phyloP scores from a whole-genome alignment of 1,140 invertebrate species.

The Bombus affinis region DNA sequence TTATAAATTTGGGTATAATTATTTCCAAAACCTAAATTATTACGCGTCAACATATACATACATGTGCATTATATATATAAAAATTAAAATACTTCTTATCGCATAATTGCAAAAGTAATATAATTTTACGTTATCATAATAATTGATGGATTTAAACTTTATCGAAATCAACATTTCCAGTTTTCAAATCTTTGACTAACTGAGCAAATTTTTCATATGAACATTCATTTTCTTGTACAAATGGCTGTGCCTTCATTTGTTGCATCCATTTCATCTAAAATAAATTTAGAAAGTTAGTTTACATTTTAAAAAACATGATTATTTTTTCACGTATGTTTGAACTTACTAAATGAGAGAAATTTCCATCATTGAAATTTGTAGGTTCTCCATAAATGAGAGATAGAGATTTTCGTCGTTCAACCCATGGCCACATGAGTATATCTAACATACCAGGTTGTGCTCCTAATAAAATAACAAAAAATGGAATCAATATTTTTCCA shows the following conservation, averaged over 20 bases:
- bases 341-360: constrained; percentile 55
- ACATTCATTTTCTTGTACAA: constrained; percentile 47
- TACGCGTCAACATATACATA: not conserved
- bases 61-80: constrained; percentile 14
- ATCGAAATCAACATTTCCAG: constrained; percentile 52
- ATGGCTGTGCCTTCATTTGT: constrained; percentile 51
- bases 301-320: not conserved
- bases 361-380: constrained; percentile 47
- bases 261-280: constrained; percentile 60
- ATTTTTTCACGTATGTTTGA: not conserved
- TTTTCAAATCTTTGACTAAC: constrained; percentile 33
- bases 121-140: too few species aligned
- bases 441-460: constrained; percentile 70
- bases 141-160: constrained; percentile 24
- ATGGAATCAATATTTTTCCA: not conserved
- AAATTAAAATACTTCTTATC: not conserved
- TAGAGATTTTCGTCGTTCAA: constrained; percentile 73
- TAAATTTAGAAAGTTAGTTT: constrained; percentile 14
- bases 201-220: constrained; percentile 52
- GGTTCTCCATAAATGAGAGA: constrained; percentile 63
- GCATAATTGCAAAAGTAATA: too few species aligned
- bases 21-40: constrained; percentile 17
- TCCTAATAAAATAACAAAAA: constrained; percentile 56
- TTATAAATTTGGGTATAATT: not conserved
- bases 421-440: constrained; percentile 77